Conservation (phyloP, 2,113 vertebrate species). For the Saimiri boliviensis region DNA sequence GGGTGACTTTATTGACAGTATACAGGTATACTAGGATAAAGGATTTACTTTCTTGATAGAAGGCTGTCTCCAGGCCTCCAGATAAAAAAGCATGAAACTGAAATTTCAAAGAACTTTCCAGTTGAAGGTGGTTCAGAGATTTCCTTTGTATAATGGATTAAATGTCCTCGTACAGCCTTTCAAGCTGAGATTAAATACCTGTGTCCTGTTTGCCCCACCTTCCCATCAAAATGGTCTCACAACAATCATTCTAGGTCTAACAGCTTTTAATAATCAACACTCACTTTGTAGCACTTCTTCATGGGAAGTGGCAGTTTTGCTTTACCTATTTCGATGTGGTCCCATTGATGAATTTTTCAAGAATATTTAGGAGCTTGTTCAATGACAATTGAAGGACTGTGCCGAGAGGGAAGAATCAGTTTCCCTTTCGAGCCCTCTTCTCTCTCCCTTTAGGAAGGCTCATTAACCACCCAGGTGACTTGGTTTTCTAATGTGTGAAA, state of each 20-base stretch:
- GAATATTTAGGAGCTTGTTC: background rate
- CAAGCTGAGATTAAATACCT: conserved; percentile 27
- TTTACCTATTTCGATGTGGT: background rate
- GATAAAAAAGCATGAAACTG: conserved; percentile 41
- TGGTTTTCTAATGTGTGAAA: conserved; percentile 5
- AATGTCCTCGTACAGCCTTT: background rate
- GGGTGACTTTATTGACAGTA: background rate
- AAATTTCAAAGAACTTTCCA: conserved; percentile 44
- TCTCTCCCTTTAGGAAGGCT: background rate
- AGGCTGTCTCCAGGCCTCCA: background rate
- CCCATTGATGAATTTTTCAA: background rate
- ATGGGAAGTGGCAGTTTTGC: background rate
- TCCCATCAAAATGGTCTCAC: background rate
- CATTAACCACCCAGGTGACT: background rate
- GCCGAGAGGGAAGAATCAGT: background rate
- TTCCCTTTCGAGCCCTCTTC: background rate
- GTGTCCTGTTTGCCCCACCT: background rate
- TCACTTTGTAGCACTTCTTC: background rate
- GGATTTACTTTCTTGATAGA: conserved; percentile 35
- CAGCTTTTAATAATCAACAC: background rate
- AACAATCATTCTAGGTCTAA: background rate
- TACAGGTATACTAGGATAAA: background rate
- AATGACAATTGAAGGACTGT: background rate
- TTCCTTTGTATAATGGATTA: conserved; percentile 34
- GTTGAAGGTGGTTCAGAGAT: conserved; percentile 4